phyloP scores from a whole-genome alignment of 2,113 vertebrate genomes.

The Misgurnus anguillicaudatus region DNA sequence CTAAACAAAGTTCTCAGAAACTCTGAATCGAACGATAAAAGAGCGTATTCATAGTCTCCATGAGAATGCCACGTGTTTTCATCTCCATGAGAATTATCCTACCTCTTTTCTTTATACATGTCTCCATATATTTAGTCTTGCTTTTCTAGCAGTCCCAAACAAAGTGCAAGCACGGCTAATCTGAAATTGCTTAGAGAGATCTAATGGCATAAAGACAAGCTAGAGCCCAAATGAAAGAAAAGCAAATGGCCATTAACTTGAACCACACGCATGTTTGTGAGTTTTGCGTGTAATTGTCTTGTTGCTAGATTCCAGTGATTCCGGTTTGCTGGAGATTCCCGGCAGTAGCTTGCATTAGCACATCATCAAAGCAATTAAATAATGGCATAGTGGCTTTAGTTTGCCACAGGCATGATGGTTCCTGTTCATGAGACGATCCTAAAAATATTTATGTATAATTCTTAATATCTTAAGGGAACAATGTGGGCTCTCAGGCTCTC shows the following conservation, averaged over 20 bases:
- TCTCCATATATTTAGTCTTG: not conserved
- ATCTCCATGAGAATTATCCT: slow-evolving; percentile 53
- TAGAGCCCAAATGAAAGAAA: not conserved
- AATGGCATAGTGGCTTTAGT: slow-evolving; percentile 9
- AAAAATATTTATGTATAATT: not conserved
- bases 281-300: not conserved
- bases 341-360: not conserved
- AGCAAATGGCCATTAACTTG: not conserved
- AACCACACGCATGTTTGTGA: not conserved
- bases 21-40: slow-evolving; percentile 28
- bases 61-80: slow-evolving; percentile 47
- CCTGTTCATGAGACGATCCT: slow-evolving; percentile 8
- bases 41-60: slow-evolving; percentile 48
- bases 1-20: slow-evolving; percentile 29
- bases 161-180: not conserved
- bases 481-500: too few relatives aligned
- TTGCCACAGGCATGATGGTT: not conserved
- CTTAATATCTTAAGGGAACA: not conserved
- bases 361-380: not conserved
- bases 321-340: too few relatives aligned
- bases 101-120: slow-evolving; percentile 23
- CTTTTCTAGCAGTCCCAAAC: not conserved
- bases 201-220: too few relatives aligned
- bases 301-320: too few relatives aligned
- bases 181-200: too few relatives aligned